A percentile compares a stretch with the other conserved stretches of the same genome.
Conservation (phyloP, 2,113 vertebrate species). For the Rhynchopsitta pachyrhyncha region DNA sequence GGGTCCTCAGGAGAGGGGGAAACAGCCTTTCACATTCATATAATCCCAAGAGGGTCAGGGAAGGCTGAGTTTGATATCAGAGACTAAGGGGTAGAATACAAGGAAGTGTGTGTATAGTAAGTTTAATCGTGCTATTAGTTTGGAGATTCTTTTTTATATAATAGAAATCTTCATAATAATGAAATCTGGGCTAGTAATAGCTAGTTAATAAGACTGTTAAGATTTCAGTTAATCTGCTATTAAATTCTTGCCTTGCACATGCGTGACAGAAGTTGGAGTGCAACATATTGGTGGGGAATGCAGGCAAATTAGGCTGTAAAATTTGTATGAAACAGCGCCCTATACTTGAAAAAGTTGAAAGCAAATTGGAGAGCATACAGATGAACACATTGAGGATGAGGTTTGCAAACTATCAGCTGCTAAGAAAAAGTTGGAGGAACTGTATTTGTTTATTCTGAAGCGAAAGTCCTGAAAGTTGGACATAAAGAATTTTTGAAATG, state of each 20-base stretch:
- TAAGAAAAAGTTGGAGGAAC: background rate
- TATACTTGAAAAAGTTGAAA: background rate
- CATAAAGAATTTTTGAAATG: background rate
- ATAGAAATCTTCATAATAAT: background rate
- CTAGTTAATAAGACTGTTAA: background rate
- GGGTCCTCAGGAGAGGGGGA: background rate
- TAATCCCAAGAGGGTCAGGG: background rate
- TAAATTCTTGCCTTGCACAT: background rate
- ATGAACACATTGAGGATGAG: background rate
- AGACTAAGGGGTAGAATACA: background rate
- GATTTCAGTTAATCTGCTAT: background rate
- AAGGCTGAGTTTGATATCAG: background rate
- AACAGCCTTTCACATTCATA: background rate
- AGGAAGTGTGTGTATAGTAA: background rate
- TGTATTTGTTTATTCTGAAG: background rate
- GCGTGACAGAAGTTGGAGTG: background rate
- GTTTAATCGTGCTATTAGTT: background rate
- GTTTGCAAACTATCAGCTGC: background rate
- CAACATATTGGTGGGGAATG: background rate
- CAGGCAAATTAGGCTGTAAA: background rate
- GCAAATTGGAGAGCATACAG: background rate
- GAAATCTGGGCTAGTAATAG: background rate
- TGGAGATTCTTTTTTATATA: background rate
- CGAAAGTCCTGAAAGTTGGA: background rate
- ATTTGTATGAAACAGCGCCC: background rate